A percentile compares a stretch with the other conserved stretches of the same genome.
These are phyloP conservation scores for Cheilosia pagana DNA, from an alignment of 2,888 invertebrate genomes.

Conservation along the genomic window DNA sequence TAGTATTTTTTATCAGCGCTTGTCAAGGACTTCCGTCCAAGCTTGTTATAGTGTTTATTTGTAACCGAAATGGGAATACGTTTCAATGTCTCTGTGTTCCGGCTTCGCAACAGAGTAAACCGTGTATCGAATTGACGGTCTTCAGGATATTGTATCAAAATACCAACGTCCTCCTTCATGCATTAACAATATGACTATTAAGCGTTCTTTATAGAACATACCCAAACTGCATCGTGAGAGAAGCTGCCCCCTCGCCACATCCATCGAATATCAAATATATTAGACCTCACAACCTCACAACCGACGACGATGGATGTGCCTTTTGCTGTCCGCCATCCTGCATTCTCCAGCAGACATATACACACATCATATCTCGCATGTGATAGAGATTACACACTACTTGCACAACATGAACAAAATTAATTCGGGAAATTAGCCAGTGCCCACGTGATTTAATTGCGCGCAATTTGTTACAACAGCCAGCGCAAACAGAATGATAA, in stretches of 20 bases:
- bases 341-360: conserved; percentile 1
- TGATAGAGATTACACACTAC: conserved; percentile 28
- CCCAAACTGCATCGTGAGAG: too few relatives aligned
- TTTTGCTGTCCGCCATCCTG: not conserved
- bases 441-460: conserved; percentile 75
- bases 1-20: too few relatives aligned
- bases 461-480: conserved; percentile 60
- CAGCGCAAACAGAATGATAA: conserved; percentile 36
- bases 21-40: too few relatives aligned
- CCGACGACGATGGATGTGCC: not conserved
- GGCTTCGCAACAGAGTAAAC: too few relatives aligned
- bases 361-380: conserved; percentile 41
- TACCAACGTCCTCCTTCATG: too few relatives aligned
- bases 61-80: too few relatives aligned
- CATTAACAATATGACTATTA: too few relatives aligned
- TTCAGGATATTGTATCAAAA: too few relatives aligned
- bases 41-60: too few relatives aligned
- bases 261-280: conserved; percentile 3
- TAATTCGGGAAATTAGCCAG: conserved; percentile 71
- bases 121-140: too few relatives aligned
- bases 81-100: too few relatives aligned
- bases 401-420: conserved; percentile 52
- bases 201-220: too few relatives aligned
- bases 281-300: conserved; percentile 34
- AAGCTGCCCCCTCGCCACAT: not conserved